Base-by-base conservation (phyloP, 2,797 vertebrate species). In the Euthynnus affinis region DNA sequence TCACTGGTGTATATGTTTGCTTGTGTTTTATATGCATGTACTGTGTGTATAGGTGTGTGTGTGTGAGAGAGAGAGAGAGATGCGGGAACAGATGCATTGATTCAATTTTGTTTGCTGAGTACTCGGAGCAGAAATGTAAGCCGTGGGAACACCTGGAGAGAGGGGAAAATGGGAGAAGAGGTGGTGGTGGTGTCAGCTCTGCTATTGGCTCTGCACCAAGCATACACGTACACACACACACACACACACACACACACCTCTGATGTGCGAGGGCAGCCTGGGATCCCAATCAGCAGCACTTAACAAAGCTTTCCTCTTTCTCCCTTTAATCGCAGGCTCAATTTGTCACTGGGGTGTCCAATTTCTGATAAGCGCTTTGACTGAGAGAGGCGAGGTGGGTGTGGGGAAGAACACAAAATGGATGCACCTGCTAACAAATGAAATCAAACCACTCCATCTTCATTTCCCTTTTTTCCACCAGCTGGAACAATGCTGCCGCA, bases 391-490 rank as follows among this genome's bases (percentile, higher is more conserved):
- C 76, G 74, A 92, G 81, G 87, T 81, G 87, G 87, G 82, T 87
- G 85, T 83, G 87, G 87, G 86, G 83, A 81, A 71, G 82, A 84
- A 87, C 90, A 87, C 92, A 94, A 94, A 95, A 96, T 95, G 94
- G 94, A 94, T 93, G 94, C 94, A 95, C 94, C 95, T 95, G 95
- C 93, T 94, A 92, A 92, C 92, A 93, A 95, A 95, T 94, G 90
- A 95, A 95, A 95, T 95, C 92, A 94, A 94, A 91, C 87, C 87
- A 90, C 91, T 93, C 90, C 86, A 90, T 95, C 93, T 94, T 95
- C 89, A 91, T 91, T 92, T 92, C 83, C 87, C 79, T 81, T 78
- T 88, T 90, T 91, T 84, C 76, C 63, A 71, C 92, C 91, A 91
- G 88, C 93, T 91, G 90, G 89, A 94, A 93, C 90, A 93, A 93